Percentiles rank a stretch among this genome's conserved stretches.
Conservation (phyloP, 2,113 vertebrate genomes). For the Mesembrinibis cayennensis region DNA sequence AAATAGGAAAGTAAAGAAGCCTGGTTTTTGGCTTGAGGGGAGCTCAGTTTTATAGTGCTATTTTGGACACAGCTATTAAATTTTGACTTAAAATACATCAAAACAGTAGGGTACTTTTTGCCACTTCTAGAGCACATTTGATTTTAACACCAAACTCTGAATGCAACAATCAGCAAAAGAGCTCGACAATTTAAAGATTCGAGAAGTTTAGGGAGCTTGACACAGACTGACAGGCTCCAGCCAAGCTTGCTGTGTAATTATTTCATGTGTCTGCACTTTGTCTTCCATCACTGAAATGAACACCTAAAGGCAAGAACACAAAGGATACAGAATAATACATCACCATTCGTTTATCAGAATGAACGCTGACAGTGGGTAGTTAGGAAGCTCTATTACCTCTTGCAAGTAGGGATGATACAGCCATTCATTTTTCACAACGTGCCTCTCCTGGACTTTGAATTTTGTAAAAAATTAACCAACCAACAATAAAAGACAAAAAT, state of each 20-base stretch:
- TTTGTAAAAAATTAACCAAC: background rate
- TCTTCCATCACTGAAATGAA: conserved; percentile 58
- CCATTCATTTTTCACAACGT: background rate
- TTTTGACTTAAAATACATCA: conserved; percentile 1
- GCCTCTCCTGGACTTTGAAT: background rate
- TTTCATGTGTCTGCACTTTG: conserved; percentile 35
- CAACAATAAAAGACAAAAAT: background rate
- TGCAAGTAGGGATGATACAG: background rate
- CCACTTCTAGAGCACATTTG: background rate
- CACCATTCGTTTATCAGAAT: background rate
- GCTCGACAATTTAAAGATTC: background rate
- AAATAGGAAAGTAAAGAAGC: background rate
- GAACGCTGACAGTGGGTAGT: background rate
- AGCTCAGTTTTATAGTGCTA: background rate
- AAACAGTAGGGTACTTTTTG: background rate
- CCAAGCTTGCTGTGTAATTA: background rate
- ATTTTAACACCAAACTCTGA: background rate
- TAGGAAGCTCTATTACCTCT: conserved; percentile 25
- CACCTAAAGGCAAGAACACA: conserved; percentile 61
- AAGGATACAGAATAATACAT: conserved; percentile 43
- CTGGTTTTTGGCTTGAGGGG: background rate
- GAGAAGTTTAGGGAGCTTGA: background rate
- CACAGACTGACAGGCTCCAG: conserved; percentile 50
- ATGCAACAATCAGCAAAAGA: conserved; percentile 32
- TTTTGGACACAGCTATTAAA: background rate